Evolutionary conservation across 2,113 vertebrate genomes (phyloP), one percentile per base, ranked within the genome.

Genomic region (Sisor rabdophorus): DNA sequence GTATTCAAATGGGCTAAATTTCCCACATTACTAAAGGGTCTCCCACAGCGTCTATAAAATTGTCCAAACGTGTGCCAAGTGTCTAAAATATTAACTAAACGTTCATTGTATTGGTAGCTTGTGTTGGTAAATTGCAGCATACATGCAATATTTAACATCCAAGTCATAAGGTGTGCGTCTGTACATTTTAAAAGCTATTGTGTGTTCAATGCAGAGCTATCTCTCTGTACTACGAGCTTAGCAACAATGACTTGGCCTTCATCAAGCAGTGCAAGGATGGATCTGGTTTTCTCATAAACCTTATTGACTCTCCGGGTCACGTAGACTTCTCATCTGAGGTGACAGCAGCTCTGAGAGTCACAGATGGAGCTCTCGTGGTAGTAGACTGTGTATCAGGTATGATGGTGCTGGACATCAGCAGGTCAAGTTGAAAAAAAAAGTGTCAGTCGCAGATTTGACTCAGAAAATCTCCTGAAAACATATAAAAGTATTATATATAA

Each of bases 241-340:
- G 81, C 65, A 82, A 80, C 17, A 83, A 76, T 0, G 32, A 85
- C 77, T 78, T 88, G 71, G 81, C 77, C 78, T 89, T 89, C 74
- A 87, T 87, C 79, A 88, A 87, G 73, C 81, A 85, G 26, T 60
- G 69, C 64, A 87, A 82, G 69, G 83, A 80, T 70, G 78, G 78
- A 54, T 81, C 79, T 48, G 78, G 79, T 64, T 89, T 88, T 84
- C 84, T 89, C 73, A 84, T 80, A 82, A 89, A 88, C 71, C 86
- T 88, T 76, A 88, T 85, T 32, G 85, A 86, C 56, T 89, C 83
- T 17, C 84, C 81, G 0, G 84, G 81, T 73, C 84, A 80, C 13
- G 76, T 85, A 26, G 56, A 85, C 81, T 91, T 89, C 82, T 89
- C 80, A 61, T 89, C 89, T 26, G 86, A 89, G 85, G 87, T 88